Evolutionary conservation across 2,888 invertebrate genomes (phyloP), one percentile per base, ranked within the genome.

Genomic region (Tetragonisca angustula): DNA sequence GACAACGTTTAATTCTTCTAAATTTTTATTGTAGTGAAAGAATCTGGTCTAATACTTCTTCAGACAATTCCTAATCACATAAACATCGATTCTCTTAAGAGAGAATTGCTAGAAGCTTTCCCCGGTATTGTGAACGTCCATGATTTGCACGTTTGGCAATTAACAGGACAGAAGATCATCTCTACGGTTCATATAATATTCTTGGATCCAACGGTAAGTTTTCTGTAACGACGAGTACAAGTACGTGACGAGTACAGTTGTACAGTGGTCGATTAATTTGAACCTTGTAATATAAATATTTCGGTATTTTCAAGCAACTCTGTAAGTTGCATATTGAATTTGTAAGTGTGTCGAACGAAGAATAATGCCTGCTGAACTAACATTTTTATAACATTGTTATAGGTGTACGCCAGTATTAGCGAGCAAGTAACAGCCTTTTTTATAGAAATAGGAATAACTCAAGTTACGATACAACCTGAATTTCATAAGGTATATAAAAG

Each of bases 1-100:
- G 2, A 61, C 9, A 17, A 61, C 24, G 17, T 24, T 3, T 4
- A 61, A 61, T n/a, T n/a, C n/a, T n/a, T n/a, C n/a, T n/a, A n/a
- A n/a, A n/a, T 17, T 43, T 17, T 67, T 36, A 36, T 94, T 94
- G 62, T 95, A 98, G 98, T 98, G 96, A 97, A 97, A 89, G 97
- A 98, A 94, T 98, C 98, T 19, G 97, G 98, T 6, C 95, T 98
- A 77, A 98, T 99, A 91, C 95, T 99, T 0, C 95, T 99, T 32
- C 98, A 99, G 95, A 99, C 98, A 1, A 98, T 99, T 81, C 99
- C 99, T 0, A 97, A 97, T 89, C 97, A 98, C 21, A 97, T 99
- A 86, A 97, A 98, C 91, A 97, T 98, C 65, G 96, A 96, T 86
- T 95, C 95, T 15, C 95, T 98, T 84, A 96, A 96, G 87, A 95